A percentile compares a stretch with the other conserved stretches of the same genome.
Evolutionary conservation across 37 sponge, comb jelly and placozoan species (phyloP).

Genomic region (Lycopodina hypogea): DNA sequence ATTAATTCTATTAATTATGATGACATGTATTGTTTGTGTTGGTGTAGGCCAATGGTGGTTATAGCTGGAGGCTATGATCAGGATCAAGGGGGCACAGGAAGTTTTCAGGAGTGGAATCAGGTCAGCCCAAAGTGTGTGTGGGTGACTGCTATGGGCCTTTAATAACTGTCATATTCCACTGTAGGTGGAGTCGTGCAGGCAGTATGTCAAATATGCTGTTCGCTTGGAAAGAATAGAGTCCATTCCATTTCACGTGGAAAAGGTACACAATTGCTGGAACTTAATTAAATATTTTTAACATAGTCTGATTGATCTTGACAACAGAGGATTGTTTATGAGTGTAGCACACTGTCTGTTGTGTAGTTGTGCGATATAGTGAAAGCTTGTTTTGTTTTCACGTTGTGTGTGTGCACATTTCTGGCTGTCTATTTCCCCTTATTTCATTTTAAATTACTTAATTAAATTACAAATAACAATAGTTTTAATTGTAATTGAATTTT

Average conservation of each 20-base stretch:
- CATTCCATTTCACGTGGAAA: slow-evolving; percentile 83
- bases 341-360: too few species aligned
- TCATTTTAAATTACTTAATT: too few species aligned
- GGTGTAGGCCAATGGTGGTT: slow-evolving; percentile 80
- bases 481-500: too few species aligned
- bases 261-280: slow-evolving; percentile 39
- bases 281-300: background rate
- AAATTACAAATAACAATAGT: too few species aligned
- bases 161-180: background rate
- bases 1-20: too few species aligned
- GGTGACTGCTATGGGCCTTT: too few species aligned
- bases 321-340: background rate
- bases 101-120: slow-evolving; percentile 90
- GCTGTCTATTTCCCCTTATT: too few species aligned
- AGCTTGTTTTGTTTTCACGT: too few species aligned
- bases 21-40: too few species aligned
- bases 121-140: slow-evolving; percentile 13
- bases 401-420: too few species aligned
- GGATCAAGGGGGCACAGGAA: slow-evolving; percentile 83
- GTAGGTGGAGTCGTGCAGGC: slow-evolving; percentile 33
- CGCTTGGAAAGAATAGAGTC: slow-evolving; percentile 72
- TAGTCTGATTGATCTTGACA: background rate
- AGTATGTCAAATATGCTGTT: slow-evolving; percentile 71
- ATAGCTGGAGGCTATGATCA: slow-evolving; percentile 84
- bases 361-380: too few species aligned